Base-by-base conservation (phyloP, 2,888 invertebrate genomes). In the Drosophila buzzatii region DNA sequence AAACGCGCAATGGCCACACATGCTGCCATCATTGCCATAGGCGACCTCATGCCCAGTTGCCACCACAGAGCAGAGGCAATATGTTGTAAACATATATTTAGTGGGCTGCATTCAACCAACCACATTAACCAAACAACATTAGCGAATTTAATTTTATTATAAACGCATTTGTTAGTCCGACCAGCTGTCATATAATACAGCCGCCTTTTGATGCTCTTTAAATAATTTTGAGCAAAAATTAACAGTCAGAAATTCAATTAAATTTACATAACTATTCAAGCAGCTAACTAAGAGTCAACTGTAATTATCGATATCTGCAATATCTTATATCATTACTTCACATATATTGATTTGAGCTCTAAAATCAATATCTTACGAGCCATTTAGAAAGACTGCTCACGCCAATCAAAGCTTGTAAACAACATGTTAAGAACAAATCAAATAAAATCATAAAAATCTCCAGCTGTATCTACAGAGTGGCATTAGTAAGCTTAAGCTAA, bases 1-100 rank as follows among this genome's bases (percentile, higher is more conserved):
- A 85, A 89, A 85, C 75, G 71, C 80, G 75, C 79, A 82, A 79
- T 76, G 66, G 20, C 64, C 47, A 35, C 68, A 61, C 61, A 73
- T 65, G 65, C 57, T 67, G 66, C 49, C 59, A 37, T 14, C 51
- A 37, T 52, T 37, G 23, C 14, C 18, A 14, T 16, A n/a, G 20
- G 10, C 61, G 37, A 3, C 57, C 53, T 57, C 18, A 42, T 49
- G 20, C 44, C 37, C 39, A 23, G 35, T 55, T 59, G 14, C 58
- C 45, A 35, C 55, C 45, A 37, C 35, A 47, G 35, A 33, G 23
- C 44, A 39, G 37, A 27, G 51, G 12, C 51, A 65, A 49, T 20
- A 35, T 45, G 23, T 37, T 42, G 31, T 42, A 18, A 18, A 20
- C 16, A 37, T 53, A 23, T 52, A 45, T 44, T 49, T 70, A 55